Conservation (phyloP, 2,113 vertebrate species). For the Glaucidium brasilianum region DNA sequence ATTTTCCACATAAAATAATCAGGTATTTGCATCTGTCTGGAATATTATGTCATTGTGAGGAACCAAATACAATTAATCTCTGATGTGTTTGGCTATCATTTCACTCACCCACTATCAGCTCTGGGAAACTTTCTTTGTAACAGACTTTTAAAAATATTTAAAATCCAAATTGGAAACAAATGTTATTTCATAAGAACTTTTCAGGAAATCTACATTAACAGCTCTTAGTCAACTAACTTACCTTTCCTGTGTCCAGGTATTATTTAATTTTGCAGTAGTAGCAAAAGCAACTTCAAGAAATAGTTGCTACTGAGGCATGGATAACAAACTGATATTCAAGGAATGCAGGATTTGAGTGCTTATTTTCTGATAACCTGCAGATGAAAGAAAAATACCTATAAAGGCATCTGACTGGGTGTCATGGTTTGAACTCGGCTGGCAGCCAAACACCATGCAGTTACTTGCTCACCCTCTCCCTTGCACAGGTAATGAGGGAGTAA, state of each 20-base stretch:
- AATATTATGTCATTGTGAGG: neutral
- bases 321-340: neutral
- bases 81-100: neutral
- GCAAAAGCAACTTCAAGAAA: neutral
- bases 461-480: too few relatives aligned
- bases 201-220: neutral
- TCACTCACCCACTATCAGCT: neutral
- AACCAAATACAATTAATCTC: neutral
- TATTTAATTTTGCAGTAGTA: neutral
- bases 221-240: neutral
- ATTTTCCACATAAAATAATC: neutral
- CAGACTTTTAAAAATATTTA: neutral
- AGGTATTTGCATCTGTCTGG: neutral
- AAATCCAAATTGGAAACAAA: neutral
- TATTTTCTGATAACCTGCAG: neutral
- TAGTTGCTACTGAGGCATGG: neutral
- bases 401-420: neutral
- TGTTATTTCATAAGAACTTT: neutral
- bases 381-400: neutral
- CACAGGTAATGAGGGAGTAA: too few relatives aligned
- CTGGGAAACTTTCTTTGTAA: neutral
- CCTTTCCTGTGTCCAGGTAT: neutral
- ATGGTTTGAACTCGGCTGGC: too few relatives aligned
- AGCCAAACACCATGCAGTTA: too few relatives aligned
- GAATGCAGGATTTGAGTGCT: neutral